Conservation (phyloP, 2,113 vertebrate genomes). For the Caracal caracal region DNA sequence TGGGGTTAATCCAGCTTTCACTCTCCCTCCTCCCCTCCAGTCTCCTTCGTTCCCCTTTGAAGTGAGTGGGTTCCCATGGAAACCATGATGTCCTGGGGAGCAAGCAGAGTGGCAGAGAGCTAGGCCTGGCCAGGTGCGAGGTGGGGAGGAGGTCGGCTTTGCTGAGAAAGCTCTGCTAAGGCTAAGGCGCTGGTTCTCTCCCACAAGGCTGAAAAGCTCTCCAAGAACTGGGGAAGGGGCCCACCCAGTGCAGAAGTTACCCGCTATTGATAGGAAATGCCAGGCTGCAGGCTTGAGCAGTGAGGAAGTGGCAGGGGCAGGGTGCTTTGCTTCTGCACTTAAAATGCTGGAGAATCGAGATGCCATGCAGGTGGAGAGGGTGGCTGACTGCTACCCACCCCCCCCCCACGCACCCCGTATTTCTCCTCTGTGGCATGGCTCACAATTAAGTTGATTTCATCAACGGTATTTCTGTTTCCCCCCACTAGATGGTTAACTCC, state of each 20-base stretch:
- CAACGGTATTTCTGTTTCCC: background rate
- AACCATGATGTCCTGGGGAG: slow-evolving; percentile 77
- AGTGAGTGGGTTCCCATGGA: slow-evolving; percentile 83
- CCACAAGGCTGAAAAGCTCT: background rate
- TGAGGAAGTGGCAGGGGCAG: background rate
- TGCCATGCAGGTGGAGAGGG: background rate
- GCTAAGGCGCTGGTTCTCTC: background rate
- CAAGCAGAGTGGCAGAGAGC: slow-evolving; percentile 61
- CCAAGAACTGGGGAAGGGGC: background rate
- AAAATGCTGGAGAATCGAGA: background rate
- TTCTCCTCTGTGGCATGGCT: background rate
- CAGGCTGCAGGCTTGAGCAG: background rate
- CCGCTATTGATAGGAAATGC: background rate
- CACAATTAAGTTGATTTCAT: background rate
- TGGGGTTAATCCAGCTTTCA: slow-evolving; percentile 60
- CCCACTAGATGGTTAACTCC: background rate
- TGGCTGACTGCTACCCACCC: background rate
- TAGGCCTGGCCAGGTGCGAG: slow-evolving; percentile 68
- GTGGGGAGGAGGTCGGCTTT: slow-evolving; percentile 44
- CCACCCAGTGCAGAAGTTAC: background rate
- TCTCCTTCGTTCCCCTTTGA: slow-evolving; percentile 73
- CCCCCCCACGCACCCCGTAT: background rate
- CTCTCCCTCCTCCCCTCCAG: slow-evolving; percentile 49
- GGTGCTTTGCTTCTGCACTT: background rate
- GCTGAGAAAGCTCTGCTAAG: background rate